Evolutionary conservation across 37 sponge, comb jelly and placozoan species (phyloP), one percentile per base, ranked within the genome.

Genomic region (Beroe ovata): DNA sequence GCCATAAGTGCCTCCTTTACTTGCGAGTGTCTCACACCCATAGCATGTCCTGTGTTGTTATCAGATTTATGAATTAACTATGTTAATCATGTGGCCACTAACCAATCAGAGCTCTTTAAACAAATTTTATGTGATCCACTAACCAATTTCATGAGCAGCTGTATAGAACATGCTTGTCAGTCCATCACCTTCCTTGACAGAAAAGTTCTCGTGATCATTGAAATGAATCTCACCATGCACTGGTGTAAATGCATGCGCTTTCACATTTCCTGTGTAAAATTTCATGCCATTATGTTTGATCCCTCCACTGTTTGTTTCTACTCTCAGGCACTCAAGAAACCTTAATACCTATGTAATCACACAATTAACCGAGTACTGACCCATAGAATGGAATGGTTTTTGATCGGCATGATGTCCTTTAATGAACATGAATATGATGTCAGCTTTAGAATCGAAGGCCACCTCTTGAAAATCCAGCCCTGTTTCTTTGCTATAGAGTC

Each of bases 101-200:
- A 16, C 16, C 16, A 16, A 16, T 11, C 16, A 16, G 59, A 16
- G 59, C 16, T 58, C 59, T 58, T 58, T 16, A 58, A 19, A 11
- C 11, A 58, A 58, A 58, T 58, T 58, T 16, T 58, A n/a, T n/a
- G n/a, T n/a, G n/a, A n/a, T n/a, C n/a, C n/a, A n/a, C 47, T 22
- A 18, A 77, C 84, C 84, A 21, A 77, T 39, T 42, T 77, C 84
- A 77, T 77, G 84, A 0, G 84, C 54, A 6, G 84, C 84, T 32
- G 41, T 26, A 1, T 40, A 77, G 22, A 77, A 77, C 23, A 77
- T 40, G 54, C 84, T 77, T 16, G 38, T 35, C 32, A 38, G 4
- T 8, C 32, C 4, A 21, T 6, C 54, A 28, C 18, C 54, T 39
- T 40, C 25, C 8, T 40, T 14, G 11, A 77, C 20, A n/a, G 47